Evolutionary conservation across 2,888 invertebrate species (phyloP), one percentile per base, ranked within the genome.

Genomic region (Diloba caeruleocephala): DNA sequence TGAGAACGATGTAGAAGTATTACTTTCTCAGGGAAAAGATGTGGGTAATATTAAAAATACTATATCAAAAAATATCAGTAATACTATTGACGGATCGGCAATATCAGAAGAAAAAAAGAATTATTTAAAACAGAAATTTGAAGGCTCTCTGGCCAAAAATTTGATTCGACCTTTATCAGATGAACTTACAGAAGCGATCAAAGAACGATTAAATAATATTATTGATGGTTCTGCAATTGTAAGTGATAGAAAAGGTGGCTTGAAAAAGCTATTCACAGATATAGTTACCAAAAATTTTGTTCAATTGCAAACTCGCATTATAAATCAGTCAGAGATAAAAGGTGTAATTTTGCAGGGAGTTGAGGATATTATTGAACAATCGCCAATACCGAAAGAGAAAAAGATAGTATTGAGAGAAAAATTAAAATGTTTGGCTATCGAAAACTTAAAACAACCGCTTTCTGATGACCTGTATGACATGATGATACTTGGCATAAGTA

Each of bases 21-120:
- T 28, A 37, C 26, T 37, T 10, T 0, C 15, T 1, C 13, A 31
- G 4, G 17, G 10, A 10, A 52, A 36, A 34, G 41, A 44, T 14
- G 13, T 5, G 7, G 26, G 26, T 12, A 26, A 56, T 21, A 23
- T 56, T 8, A 41, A 32, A 42, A 13, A 9, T 0, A 2, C 10
- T 4, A 14, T 45, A 12, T 5, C 15, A 28, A 13, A 32, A 10
- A 23, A 10, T 10, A 31, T 52, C 0, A 17, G 9, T 8, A 26
- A 32, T 7, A 39, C 21, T 25, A 41, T 52, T n/a, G 41, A 32
- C 0, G n/a, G 25, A 3, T 14, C 26, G 21, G 1, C 34, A 7
- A 45, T 60, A 33, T 12, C 46, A 7, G 6, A 13, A 25, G 14
- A 58, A 8, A 39, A 39, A 8, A 25, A 55, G 8, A 9, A 49